Conservation (phyloP, 2,113 vertebrate genomes). For the Smithornis capensis region DNA sequence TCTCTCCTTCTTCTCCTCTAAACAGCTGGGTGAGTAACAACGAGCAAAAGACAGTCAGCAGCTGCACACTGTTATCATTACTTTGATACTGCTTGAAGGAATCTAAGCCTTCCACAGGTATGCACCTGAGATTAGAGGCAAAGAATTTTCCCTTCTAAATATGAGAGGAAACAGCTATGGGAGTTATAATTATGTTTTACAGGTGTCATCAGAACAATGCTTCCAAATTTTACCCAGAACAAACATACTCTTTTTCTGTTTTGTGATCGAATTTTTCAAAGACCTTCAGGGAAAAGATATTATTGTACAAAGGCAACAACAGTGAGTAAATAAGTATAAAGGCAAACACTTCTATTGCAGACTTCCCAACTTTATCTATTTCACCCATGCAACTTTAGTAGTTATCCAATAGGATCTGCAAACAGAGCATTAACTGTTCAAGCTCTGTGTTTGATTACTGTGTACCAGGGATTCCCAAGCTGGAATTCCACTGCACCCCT, state of each 20-base stretch:
- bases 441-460: not conserved
- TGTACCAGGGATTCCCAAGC: not conserved
- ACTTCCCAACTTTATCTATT: conserved; percentile 30
- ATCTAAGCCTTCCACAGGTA: conserved; percentile 84
- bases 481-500: not conserved
- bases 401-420: conserved; percentile 21
- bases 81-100: conserved; percentile 83
- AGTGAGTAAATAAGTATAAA: conserved; percentile 53
- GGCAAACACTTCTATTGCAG: conserved; percentile 8
- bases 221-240: conserved; percentile 53
- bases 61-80: conserved; percentile 84
- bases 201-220: conserved; percentile 59
- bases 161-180: conserved; percentile 28
- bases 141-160: conserved; percentile 55
- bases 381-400: conserved; percentile 21
- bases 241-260: conserved; percentile 50
- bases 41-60: conserved; percentile 89
- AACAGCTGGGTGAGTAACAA: conserved; percentile 97
- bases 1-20: conserved; percentile 84
- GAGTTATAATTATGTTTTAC: conserved; percentile 63
- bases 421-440: not conserved
- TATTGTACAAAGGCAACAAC: conserved; percentile 47
- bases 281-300: conserved; percentile 57
- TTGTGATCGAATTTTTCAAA: conserved; percentile 62
- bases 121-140: conserved; percentile 72